A percentile compares a stretch with the other conserved stretches of the same genome.
Conservation (phyloP, 2,113 vertebrate genomes). For the Narcine bancroftii region DNA sequence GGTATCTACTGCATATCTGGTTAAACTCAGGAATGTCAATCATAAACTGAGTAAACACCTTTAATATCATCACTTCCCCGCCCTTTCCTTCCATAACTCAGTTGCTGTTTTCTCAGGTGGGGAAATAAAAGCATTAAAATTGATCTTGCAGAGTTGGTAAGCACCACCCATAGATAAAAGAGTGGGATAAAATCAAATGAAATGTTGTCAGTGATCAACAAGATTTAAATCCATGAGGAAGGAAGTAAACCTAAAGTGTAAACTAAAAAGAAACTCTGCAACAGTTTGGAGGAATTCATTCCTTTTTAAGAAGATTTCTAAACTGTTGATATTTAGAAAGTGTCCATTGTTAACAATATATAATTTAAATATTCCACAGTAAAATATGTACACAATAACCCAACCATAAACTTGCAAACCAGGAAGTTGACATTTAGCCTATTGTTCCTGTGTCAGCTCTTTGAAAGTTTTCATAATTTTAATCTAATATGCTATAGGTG, state of each 20-base stretch:
- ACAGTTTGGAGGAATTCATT: background rate
- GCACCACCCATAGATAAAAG: background rate
- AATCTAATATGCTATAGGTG: background rate
- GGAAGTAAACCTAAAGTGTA: no score
- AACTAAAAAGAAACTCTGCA: background rate
- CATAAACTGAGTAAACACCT: background rate
- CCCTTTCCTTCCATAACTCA: background rate
- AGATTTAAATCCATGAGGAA: background rate
- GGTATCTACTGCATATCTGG: background rate
- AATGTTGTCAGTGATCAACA: background rate
- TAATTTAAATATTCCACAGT: background rate
- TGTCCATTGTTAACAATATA: background rate
- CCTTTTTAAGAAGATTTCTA: background rate
- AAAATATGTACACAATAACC: background rate
- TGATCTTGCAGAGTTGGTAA: background rate
- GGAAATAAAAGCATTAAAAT: background rate
- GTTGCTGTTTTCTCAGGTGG: background rate
- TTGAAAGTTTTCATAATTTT: background rate
- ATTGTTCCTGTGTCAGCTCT: background rate
- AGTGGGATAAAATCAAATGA: background rate
- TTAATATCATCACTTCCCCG: no score
- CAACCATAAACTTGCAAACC: background rate
- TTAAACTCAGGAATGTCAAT: background rate
- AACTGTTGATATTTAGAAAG: background rate
- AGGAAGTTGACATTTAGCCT: background rate